These are phyloP conservation scores for Scaptomyza polygonia DNA, from an alignment of 2,888 invertebrate genomes.

Conservation along the genomic window DNA sequence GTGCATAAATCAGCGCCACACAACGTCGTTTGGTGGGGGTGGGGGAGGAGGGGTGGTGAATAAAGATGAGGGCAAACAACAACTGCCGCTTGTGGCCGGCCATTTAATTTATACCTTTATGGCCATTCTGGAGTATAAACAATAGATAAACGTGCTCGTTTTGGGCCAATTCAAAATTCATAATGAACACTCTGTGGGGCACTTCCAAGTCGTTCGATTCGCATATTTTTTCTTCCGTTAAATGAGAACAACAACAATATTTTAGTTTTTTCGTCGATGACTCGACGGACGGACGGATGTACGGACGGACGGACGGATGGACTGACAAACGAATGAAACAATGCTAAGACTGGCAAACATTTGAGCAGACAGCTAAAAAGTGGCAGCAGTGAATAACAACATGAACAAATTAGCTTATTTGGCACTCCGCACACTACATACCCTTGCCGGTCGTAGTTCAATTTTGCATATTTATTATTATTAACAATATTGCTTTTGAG, in stretches of 20 bases:
- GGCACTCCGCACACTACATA: not conserved
- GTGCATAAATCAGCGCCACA: conserved; percentile 59
- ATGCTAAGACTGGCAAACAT: conserved; percentile 15
- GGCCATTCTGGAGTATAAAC: conserved; percentile 71
- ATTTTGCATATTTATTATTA: not conserved
- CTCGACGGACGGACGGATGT: not conserved
- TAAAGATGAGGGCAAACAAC: conserved; percentile 5
- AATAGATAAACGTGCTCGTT: conserved; percentile 77
- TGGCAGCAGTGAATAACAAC: conserved; percentile 75
- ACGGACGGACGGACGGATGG: conserved; percentile 2
- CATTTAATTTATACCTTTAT: conserved; percentile 75
- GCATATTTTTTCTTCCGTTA: conserved; percentile 75
- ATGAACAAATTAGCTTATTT: not conserved
- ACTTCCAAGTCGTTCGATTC: conserved; percentile 73
- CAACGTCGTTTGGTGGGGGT: too few relatives aligned
- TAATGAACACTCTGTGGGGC: conserved; percentile 75
- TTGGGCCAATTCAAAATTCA: conserved; percentile 67
- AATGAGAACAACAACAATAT: conserved; percentile 53
- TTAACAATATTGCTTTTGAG: too few relatives aligned
- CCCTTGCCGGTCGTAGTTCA: not conserved
- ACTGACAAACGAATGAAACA: conserved; percentile 20
- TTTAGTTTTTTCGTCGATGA: conserved; percentile 9
- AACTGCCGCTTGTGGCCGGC: conserved; percentile 24
- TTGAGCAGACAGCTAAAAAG: conserved; percentile 59
- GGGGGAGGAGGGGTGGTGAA: not conserved